phyloP scores from a whole-genome alignment of 2,888 invertebrate genomes.

The Rhagium mordax region DNA sequence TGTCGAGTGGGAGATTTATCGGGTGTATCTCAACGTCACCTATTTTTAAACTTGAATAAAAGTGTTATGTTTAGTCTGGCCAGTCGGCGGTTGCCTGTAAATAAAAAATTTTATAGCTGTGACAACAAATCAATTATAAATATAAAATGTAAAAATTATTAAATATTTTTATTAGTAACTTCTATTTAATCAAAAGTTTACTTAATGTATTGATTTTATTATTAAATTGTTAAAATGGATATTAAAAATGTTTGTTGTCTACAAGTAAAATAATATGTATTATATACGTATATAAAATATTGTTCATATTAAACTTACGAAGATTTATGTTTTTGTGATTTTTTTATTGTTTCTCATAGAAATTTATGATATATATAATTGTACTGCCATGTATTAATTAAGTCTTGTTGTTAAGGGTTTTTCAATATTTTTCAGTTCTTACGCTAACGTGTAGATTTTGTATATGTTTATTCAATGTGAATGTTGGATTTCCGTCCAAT shows the following conservation, averaged over 20 bases:
- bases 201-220: constrained; percentile 28
- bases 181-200: constrained; percentile 36
- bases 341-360: constrained; percentile 28
- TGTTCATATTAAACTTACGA: constrained; percentile 26
- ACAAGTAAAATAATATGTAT: constrained; percentile 29
- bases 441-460: neutral
- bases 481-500: constrained; percentile 55
- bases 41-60: neutral
- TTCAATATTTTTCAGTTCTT: constrained; percentile 10
- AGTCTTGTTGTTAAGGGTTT: neutral
- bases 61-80: constrained; percentile 26
- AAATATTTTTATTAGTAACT: constrained; percentile 49
- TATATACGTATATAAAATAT: constrained; percentile 25
- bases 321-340: constrained; percentile 14
- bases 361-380: constrained; percentile 26
- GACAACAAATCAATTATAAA: constrained; percentile 63
- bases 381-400: constrained; percentile 35
- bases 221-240: constrained; percentile 26
- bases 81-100: constrained; percentile 47
- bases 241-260: constrained; percentile 25
- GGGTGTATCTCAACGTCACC: too few relatives aligned
- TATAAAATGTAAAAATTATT: constrained; percentile 44
- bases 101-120: constrained; percentile 64
- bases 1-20: neutral
- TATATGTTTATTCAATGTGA: constrained; percentile 24